Evolutionary conservation across 2,797 vertebrate genomes (phyloP).

Genomic region (Clamator glandarius): DNA sequence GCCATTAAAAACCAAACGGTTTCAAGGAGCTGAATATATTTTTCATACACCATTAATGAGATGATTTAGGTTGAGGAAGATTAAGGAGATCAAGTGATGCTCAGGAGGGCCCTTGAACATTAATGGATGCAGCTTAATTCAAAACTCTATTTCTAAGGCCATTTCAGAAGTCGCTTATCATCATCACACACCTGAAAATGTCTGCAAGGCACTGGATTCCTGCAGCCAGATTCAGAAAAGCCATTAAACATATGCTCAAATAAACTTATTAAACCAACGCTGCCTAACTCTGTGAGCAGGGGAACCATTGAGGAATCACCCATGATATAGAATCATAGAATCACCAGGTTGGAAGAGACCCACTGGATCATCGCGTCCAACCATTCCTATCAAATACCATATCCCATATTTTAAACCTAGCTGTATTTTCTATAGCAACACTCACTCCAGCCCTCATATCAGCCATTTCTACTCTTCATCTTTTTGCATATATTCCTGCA

Average conservation of each 20-base stretch:
- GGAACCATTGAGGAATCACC: not conserved
- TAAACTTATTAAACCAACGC: not conserved
- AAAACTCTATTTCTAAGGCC: not conserved
- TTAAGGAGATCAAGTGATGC: conserved; percentile 36
- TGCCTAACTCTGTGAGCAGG: not conserved
- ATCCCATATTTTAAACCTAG: not conserved
- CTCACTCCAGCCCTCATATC: not conserved
- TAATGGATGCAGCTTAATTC: not conserved
- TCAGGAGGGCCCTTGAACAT: not conserved
- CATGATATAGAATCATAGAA: too few species aligned
- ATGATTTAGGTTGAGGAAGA: not conserved
- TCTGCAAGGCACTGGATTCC: not conserved
- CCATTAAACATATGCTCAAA: not conserved
- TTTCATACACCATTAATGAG: conserved; percentile 16
- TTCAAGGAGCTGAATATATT: conserved; percentile 9
- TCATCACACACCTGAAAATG: conserved; percentile 17
- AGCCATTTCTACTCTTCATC: not conserved
- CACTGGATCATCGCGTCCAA: too few species aligned
- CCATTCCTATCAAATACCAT: too few species aligned
- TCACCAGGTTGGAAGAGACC: too few species aligned
- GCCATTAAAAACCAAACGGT: not conserved
- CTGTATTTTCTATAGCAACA: not conserved
- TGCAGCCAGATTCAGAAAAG: not conserved
- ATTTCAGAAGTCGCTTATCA: conserved; percentile 54
- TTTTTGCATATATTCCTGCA: not conserved